Evolutionary conservation across 2,888 invertebrate species (phyloP), one percentile per base, ranked within the genome.

Genomic region (Cryptus viduatorius): DNA sequence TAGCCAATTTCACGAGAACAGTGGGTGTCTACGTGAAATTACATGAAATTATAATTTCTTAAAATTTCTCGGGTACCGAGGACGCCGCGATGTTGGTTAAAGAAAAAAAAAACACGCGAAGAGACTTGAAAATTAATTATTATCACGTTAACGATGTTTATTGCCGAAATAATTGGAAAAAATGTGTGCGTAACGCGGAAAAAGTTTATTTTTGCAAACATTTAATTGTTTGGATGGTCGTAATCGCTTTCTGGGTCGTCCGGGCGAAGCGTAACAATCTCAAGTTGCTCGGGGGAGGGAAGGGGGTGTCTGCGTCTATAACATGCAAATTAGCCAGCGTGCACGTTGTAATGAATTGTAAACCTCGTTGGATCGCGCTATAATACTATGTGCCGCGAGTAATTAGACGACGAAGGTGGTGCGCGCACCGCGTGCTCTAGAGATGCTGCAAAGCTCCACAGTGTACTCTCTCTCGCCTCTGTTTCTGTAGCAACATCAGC

Each of bases 261-360:
- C 59, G 64, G 37, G 50, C 48, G 46, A 24, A 72, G 50, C 48
- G 48, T 59, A 80, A 80, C 71, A 64, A 82, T 81, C 81, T 78
- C 73, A 29, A 68, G 64, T 4, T 7, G 3, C 24, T 3, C 24
- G 68, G 65, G 31, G 29, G 29, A 29, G 29, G 29, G 29, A 7
- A 29, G 61, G 4, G 73, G 53, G 73, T 67, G 73, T 59, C 79
- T 75, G 79, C 73, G 71, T 78, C 78, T 75, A 81, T 84, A 81
- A 75, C 80, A 82, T 80, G 84, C 67, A 80, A 82, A 86, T 86
- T 86, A 86, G 68, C 79, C n/a, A 79, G 79, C 77, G 65, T 61
- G 84, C 73, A 61, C 50, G 44, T 65, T 61, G 82, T 84, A 86
- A 86, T 86, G 86, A 86, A 86, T 86, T 86, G 86, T 82, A 86